These are phyloP conservation scores for Mico argentatus DNA, from an alignment of 2,797 vertebrate species.

Conservation along the genomic window DNA sequence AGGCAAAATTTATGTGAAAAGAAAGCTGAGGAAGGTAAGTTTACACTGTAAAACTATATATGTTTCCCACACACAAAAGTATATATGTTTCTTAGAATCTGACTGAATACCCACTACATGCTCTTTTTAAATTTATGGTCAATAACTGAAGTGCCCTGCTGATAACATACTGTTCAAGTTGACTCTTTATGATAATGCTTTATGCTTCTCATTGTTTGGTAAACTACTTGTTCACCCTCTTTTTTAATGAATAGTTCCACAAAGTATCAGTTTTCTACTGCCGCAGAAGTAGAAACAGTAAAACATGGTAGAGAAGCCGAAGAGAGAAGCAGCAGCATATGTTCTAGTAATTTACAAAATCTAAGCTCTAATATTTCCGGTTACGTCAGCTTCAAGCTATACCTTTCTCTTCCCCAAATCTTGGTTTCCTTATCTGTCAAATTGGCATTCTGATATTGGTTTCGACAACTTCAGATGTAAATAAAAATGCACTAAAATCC, in stretches of 20 bases:
- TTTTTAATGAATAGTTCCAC: not conserved
- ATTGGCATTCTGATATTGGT: too few species aligned
- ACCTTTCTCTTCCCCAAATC: not conserved
- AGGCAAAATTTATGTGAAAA: not conserved
- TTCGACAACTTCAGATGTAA: not conserved
- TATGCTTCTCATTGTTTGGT: not conserved
- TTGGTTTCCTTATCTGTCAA: not conserved
- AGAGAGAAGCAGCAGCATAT: fast-evolving
- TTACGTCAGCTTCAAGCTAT: not conserved
- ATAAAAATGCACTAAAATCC: not conserved
- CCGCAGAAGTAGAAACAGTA: not conserved
- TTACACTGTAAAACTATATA: not conserved
- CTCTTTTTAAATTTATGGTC: not conserved
- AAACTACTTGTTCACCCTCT: not conserved
- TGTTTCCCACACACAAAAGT: not conserved
- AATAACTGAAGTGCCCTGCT: not conserved
- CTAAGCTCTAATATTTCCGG: not conserved
- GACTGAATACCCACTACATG: fast-evolving
- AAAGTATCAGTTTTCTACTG: not conserved
- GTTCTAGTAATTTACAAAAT: not conserved
- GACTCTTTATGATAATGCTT: not conserved
- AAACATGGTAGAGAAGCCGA: not conserved
- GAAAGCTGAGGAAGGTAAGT: not conserved
- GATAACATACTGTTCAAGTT: not conserved
- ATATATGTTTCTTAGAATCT: not conserved